These are phyloP conservation scores for Hemitrygon akajei DNA, from an alignment of 2,797 vertebrate genomes.

Conservation along the genomic window DNA sequence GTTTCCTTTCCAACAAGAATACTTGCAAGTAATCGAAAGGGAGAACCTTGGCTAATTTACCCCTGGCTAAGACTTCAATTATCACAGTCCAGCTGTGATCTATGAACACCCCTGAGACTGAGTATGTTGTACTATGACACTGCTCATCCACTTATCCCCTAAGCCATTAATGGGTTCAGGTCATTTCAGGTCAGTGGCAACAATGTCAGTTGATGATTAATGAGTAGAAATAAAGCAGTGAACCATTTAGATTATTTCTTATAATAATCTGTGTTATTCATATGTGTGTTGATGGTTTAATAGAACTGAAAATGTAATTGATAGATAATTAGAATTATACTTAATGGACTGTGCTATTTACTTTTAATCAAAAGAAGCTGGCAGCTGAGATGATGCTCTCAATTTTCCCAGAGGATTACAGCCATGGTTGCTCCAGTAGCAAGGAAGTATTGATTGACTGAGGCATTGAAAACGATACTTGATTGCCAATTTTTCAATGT, in stretches of 20 bases:
- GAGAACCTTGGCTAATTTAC: background rate
- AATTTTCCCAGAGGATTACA: background rate
- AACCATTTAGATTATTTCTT: background rate
- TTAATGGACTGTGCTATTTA: constrained; percentile 6
- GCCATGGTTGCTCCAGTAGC: background rate
- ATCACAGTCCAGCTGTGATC: background rate
- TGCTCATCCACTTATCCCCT: background rate
- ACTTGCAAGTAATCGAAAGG: background rate
- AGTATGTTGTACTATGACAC: background rate
- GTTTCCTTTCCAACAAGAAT: background rate
- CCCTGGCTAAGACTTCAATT: background rate
- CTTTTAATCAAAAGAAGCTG: constrained; percentile 16
- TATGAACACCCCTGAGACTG: background rate
- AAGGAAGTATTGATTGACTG: background rate
- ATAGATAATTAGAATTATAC: constrained; percentile 26
- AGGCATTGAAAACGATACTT: constrained; percentile 12
- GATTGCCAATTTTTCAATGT: background rate
- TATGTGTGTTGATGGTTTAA: background rate
- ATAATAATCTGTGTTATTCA: constrained; percentile 4
- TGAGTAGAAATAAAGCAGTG: background rate
- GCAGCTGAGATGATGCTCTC: background rate
- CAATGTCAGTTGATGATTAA: constrained; percentile 18
- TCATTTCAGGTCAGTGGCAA: background rate
- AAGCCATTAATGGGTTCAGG: background rate
- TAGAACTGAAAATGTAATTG: background rate